Conservation (phyloP, 2,113 vertebrate genomes). For the Chiloscyllium plagiosum region DNA sequence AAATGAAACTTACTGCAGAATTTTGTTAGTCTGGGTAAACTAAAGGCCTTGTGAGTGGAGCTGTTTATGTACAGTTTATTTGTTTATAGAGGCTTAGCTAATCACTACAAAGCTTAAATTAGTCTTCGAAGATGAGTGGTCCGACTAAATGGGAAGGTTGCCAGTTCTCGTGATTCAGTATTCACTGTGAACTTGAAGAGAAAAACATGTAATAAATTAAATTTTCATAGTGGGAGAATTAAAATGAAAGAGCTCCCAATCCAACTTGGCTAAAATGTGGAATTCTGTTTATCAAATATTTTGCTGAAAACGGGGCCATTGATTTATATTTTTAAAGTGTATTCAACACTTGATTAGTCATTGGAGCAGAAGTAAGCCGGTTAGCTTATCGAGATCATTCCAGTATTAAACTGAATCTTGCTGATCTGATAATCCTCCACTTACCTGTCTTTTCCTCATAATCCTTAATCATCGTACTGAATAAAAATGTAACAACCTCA, state of each 20-base stretch:
- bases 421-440: no score
- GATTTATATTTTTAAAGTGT: background rate
- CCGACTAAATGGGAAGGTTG: background rate
- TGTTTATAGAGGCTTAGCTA: background rate
- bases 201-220: background rate
- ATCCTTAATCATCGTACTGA: no score
- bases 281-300: background rate
- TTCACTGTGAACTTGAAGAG: background rate
- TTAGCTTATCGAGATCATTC: no score
- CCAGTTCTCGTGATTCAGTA: background rate
- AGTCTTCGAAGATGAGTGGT: background rate
- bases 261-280: background rate
- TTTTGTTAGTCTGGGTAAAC: conserved; percentile 1
- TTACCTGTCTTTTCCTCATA: no score
- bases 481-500: no score
- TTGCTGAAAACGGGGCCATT: background rate
- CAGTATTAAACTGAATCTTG: no score
- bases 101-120: background rate
- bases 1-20: background rate
- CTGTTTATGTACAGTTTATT: background rate
- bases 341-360: background rate
- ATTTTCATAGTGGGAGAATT: background rate
- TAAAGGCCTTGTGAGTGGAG: background rate
- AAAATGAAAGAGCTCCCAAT: background rate
- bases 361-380: no score